Evolutionary conservation across 2,888 invertebrate genomes (phyloP).

Genomic region (Scelioninae gen. 2): DNA sequence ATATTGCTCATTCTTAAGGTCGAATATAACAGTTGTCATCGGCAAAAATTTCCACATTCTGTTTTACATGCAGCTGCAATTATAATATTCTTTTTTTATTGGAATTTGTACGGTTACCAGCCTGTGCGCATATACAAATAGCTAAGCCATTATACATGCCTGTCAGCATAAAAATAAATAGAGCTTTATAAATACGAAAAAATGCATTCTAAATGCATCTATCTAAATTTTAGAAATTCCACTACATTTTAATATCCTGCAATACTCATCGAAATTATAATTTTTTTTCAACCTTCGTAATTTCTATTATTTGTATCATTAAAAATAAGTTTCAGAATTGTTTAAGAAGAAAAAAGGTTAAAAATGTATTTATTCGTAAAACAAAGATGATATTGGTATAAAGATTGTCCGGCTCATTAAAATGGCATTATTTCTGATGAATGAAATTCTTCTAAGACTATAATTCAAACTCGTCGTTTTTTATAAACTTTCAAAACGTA

Average conservation of each 20-base stretch:
- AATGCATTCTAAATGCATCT: neutral
- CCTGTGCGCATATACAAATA: neutral
- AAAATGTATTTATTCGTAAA: too few species aligned
- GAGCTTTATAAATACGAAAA: conserved; percentile 1
- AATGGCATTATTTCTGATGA: too few species aligned
- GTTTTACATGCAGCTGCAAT: conserved; percentile 23
- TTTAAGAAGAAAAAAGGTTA: too few species aligned
- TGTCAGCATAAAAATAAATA: conserved; percentile 8
- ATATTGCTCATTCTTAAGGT: conserved; percentile 2
- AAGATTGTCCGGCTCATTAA: too few species aligned
- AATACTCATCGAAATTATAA: neutral
- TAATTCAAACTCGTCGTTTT: too few species aligned
- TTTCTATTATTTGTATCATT: neutral
- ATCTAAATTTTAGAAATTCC: conserved; percentile 1
- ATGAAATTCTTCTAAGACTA: too few species aligned
- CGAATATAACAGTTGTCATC: conserved; percentile 7
- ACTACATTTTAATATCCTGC: neutral
- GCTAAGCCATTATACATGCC: neutral
- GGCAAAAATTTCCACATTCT: conserved; percentile 21
- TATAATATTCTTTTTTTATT: conserved; percentile 13
- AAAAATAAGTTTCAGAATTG: too few species aligned
- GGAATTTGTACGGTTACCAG: conserved; percentile 14
- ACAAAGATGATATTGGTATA: too few species aligned
- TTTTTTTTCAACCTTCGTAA: neutral
- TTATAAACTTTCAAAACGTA: neutral